Conservation (phyloP, 2,888 invertebrate genomes). For the Ctena decussata region DNA sequence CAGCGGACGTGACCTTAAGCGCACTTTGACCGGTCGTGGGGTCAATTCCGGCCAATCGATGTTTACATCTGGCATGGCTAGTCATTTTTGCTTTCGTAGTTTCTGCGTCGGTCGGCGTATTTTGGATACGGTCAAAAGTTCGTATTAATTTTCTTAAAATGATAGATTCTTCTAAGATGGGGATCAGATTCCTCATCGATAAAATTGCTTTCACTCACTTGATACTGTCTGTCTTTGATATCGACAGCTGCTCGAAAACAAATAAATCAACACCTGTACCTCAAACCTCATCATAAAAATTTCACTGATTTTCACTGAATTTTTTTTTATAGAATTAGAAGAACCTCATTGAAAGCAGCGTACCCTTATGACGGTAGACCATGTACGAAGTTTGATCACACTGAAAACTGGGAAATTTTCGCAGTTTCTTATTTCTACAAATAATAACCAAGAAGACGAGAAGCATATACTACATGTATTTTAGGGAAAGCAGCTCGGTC, state of each 20-base stretch:
- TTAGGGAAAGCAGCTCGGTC: no score
- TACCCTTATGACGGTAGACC: no score
- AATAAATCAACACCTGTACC: neutral
- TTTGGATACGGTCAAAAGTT: slow-evolving; percentile 3
- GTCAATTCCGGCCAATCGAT: slow-evolving; percentile 38
- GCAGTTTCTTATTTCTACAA: no score
- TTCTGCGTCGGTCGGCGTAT: neutral
- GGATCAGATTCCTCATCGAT: neutral
- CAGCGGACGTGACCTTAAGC: slow-evolving; percentile 20
- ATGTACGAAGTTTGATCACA: no score
- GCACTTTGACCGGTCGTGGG: slow-evolving; percentile 52
- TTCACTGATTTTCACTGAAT: no score
- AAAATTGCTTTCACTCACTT: neutral
- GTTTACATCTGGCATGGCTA: slow-evolving; percentile 43
- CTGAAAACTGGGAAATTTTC: no score
- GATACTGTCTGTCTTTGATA: neutral
- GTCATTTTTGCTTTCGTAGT: neutral
- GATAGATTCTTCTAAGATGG: neutral
- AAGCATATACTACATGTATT: no score
- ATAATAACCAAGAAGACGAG: no score
- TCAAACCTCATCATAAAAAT: no score
- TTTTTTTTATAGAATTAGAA: no score
- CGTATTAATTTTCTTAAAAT: slow-evolving; percentile 14
- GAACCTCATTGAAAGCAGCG: no score
- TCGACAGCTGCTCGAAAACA: neutral